Evolutionary conservation across 2,797 vertebrate genomes (phyloP).

Genomic region (Clarias pachynema): DNA sequence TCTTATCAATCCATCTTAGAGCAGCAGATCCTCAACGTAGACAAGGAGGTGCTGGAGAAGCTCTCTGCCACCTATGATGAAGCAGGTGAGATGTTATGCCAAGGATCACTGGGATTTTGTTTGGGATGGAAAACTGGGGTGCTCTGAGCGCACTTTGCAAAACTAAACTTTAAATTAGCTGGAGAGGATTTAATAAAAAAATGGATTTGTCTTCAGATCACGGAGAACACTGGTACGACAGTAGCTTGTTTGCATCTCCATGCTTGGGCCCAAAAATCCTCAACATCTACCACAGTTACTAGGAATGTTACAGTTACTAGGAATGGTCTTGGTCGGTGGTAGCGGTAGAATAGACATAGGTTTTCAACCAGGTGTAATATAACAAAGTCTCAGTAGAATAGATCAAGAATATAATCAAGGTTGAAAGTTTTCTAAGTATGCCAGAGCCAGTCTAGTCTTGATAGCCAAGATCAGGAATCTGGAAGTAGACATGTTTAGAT

Average conservation of each 20-base stretch:
- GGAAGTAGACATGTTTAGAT: neutral
- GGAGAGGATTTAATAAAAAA: neutral
- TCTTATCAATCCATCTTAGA: slow-evolving; percentile 92
- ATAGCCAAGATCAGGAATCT: neutral
- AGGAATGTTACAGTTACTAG: too few species aligned
- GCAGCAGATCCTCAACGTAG: slow-evolving; percentile 90
- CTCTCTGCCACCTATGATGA: slow-evolving; percentile 90
- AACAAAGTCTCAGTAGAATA: too few species aligned
- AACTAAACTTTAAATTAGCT: neutral
- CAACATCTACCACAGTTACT: neutral
- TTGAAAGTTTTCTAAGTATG: too few species aligned
- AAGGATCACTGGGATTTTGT: neutral
- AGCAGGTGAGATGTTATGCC: slow-evolving; percentile 80
- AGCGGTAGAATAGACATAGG: neutral
- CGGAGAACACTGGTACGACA: neutral
- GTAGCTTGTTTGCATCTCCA: neutral
- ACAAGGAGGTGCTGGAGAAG: slow-evolving; percentile 92
- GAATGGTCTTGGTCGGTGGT: neutral
- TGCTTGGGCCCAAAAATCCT: neutral
- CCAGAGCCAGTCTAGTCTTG: too few species aligned
- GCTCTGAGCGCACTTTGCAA: too few species aligned
- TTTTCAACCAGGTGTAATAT: neutral
- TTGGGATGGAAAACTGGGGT: neutral
- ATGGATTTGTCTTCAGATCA: neutral
- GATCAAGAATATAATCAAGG: too few species aligned